Evolutionary conservation across 2,113 vertebrate species (phyloP), one percentile per base, ranked within the genome.

Genomic region (Coreoperca whiteheadi): DNA sequence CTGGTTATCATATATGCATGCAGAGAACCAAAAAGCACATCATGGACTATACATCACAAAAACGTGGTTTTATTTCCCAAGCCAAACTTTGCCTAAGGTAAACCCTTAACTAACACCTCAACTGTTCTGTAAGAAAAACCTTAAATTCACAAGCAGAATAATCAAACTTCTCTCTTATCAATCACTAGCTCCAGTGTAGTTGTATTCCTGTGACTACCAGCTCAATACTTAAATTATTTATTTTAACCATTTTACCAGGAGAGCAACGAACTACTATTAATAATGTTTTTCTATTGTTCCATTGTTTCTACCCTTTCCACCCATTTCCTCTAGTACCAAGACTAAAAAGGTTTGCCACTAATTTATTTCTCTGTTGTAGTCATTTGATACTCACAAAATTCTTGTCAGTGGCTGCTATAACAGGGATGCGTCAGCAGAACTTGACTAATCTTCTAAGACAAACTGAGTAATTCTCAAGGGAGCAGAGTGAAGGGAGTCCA

Each of bases 321-420:
- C 79, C 77, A 90, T 83, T 86, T 91, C 86, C 87, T 87, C 64
- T 83, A 0, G 30, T 41, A 60, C 39, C 16, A 71, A 23, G 66
- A 78, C 72, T 64, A 64, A 65, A 69, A 84, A 70, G 54, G 34
- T 39, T 34, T 63, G 23, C 65, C 25, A 56, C 50, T 79, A 41
- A 69, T 85, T 77, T 54, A 60, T 63, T 82, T 75, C 51, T 87
- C 51, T 32, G 50, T 74, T 69, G 65, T 60, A 51, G 41, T 83
- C 39, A 77, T 80, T 84, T 50, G 2, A 81, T 82, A 54, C 66
- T 87, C 46, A 68, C 23, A 76, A 56, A 79, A 80, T 50, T 82
- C 78, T 46, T 78, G 81, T 79, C 79, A 73, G 73, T 32, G 70
- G 81, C 39, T 68, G 48, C 59, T 67, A 63, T 46, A 71, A 64